Evolutionary conservation across 2,113 vertebrate species (phyloP), one percentile per base, ranked within the genome.

Genomic region (Columba janthina): DNA sequence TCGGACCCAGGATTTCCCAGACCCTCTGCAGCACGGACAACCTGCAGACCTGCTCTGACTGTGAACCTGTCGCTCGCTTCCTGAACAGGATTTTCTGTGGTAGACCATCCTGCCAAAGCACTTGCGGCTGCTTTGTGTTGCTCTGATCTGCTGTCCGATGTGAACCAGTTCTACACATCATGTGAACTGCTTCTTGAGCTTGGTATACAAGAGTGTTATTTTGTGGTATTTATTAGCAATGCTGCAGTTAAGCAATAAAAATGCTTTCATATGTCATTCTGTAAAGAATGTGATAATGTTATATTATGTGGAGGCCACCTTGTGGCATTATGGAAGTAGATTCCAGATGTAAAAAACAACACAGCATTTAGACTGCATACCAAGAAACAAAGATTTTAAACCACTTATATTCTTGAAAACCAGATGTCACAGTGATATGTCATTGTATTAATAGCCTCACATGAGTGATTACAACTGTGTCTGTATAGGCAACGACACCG

Each of bases 401-500:
- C 12, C 73, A 38, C 22, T 83, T 62, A 2, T 56, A 24, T 66
- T 92, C 74, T 85, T 75, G 57, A 44, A 88, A 79, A 31, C 25
- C 26, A 32, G 8, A 34, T 32, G 67, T 56, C 48, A 44, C 11
- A 54, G 24, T 67, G 65, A 57, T 88, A 60, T 60, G 57, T 90
- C 94, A 95, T 42, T 85, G n/a, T 60, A 18, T 19, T 19, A 46
- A 46, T 46, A 77, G 20, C 38, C 64, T 79, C 64, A 61, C 0
- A 18, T 65, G 18, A 54, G 34, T 72, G 56, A 96, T 92, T 82
- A 75, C 62, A 92, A 44, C 57, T 80, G 42, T 85, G 54, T 42
- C 67, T 2, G 1, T 20, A 75, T 60, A 77, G 42, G 67, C 62
- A 88, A 93, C 78, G 88, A 18, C 51, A 36, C 20, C 73, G 81